Evolutionary conservation across 2,113 vertebrate genomes (phyloP).

Genomic region (Atrichornis clamosus): DNA sequence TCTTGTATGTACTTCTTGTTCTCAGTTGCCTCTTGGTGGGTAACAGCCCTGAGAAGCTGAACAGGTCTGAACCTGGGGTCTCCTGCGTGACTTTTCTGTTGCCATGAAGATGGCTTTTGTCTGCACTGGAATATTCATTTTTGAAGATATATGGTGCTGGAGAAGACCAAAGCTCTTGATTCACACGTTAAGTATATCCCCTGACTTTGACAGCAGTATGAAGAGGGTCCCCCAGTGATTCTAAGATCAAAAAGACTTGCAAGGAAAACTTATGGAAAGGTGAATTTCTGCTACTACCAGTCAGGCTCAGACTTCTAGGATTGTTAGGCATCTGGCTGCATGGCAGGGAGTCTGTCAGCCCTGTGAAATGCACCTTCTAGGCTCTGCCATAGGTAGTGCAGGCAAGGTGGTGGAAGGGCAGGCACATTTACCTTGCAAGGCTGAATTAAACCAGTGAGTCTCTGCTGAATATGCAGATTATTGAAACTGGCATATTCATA

Average conservation of each 20-base stretch:
- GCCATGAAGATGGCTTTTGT: neutral
- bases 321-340: neutral
- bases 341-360: neutral
- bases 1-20: neutral
- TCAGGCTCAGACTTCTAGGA: neutral
- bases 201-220: neutral
- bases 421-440: neutral
- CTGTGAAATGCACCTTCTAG: neutral
- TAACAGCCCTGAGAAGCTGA: neutral
- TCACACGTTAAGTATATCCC: neutral
- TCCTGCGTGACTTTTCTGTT: neutral
- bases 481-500: neutral
- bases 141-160: neutral
- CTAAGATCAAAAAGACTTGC: neutral
- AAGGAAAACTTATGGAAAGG: neutral
- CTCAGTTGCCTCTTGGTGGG: neutral
- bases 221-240: neutral
- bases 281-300: neutral
- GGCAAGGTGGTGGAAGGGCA: neutral
- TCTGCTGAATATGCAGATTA: neutral
- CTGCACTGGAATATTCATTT: neutral
- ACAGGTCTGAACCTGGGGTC: neutral
- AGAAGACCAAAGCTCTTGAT: neutral
- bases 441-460: neutral
- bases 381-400: neutral